Evolutionary conservation across 2,797 vertebrate species (phyloP).

Genomic region (Glyptemys insculpta): DNA sequence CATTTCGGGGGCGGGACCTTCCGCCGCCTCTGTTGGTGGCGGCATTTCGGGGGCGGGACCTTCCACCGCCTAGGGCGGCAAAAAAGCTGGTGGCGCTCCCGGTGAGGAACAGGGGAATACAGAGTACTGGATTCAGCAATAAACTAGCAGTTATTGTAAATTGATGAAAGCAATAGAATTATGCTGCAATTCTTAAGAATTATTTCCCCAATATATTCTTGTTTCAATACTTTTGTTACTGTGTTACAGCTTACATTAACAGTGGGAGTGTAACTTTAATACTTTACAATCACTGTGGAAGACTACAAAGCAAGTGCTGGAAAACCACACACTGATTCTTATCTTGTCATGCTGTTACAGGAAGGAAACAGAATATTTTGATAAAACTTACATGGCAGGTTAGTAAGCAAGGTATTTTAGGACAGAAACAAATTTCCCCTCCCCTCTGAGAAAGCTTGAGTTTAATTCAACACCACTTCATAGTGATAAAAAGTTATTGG

Average conservation of each 20-base stretch:
- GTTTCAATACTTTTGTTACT: neutral
- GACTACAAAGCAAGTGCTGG: constrained; percentile 2
- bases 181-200: neutral
- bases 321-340: constrained; percentile 31
- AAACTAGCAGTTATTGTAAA: neutral
- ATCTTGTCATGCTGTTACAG: constrained; percentile 9
- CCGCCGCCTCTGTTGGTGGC: too few species aligned
- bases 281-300: constrained; percentile 44
- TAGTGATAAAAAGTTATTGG: neutral
- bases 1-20: too few species aligned
- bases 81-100: too few species aligned
- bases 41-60: too few species aligned
- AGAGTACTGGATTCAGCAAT: neutral
- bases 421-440: neutral
- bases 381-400: constrained; percentile 1
- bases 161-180: constrained; percentile 9
- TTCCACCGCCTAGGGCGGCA: too few species aligned
- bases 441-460: neutral
- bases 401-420: constrained; percentile 17
- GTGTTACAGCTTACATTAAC: neutral
- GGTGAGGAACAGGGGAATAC: neutral
- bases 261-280: neutral
- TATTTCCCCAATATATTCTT: neutral
- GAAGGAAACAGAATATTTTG: constrained; percentile 6
- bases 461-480: neutral